Percentiles rank a stretch among this genome's conserved stretches.
These are phyloP conservation scores for Neoascia interrupta DNA, from an alignment of 2,888 invertebrate species.

Conservation along the genomic window DNA sequence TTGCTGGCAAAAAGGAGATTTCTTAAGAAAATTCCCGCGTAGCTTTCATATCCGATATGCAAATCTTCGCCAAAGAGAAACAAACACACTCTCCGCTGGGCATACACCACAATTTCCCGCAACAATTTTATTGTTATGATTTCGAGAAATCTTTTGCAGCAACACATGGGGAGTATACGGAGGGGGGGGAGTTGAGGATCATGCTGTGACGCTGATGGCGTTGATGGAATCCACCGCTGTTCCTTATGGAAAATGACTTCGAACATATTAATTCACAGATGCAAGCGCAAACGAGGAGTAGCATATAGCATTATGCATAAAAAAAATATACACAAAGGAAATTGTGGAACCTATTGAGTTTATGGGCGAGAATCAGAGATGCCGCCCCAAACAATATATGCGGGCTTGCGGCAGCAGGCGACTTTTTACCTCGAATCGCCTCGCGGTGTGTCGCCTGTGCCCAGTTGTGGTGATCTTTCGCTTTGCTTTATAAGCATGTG, in stretches of 20 bases:
- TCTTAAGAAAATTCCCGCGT: constrained; percentile 64
- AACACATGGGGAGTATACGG: neutral
- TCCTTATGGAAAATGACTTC: constrained; percentile 65
- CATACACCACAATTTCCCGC: constrained; percentile 48
- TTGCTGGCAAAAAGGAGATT: constrained; percentile 32
- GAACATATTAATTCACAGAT: constrained; percentile 67
- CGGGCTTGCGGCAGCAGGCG: constrained; percentile 42
- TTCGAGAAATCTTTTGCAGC: constrained; percentile 60
- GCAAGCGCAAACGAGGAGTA: constrained; percentile 2
- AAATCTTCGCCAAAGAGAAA: constrained; percentile 34
- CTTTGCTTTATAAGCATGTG: constrained; percentile 7
- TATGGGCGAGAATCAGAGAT: constrained; percentile 44
- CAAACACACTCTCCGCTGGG: neutral
- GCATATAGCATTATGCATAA: neutral
- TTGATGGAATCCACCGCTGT: constrained; percentile 62
- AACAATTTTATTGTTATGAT: constrained; percentile 69
- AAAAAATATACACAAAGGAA: constrained; percentile 13
- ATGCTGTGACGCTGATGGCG: constrained; percentile 63
- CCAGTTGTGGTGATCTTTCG: constrained; percentile 34
- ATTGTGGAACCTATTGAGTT: constrained; percentile 58
- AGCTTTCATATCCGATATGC: constrained; percentile 57
- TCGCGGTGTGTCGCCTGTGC: constrained; percentile 48
- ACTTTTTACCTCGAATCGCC: constrained; percentile 53
- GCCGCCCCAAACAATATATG: constrained; percentile 36
- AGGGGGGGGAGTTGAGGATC: constrained; percentile 5